Base-by-base conservation (phyloP, 2,113 vertebrate species). In the Leucosticte australis region DNA sequence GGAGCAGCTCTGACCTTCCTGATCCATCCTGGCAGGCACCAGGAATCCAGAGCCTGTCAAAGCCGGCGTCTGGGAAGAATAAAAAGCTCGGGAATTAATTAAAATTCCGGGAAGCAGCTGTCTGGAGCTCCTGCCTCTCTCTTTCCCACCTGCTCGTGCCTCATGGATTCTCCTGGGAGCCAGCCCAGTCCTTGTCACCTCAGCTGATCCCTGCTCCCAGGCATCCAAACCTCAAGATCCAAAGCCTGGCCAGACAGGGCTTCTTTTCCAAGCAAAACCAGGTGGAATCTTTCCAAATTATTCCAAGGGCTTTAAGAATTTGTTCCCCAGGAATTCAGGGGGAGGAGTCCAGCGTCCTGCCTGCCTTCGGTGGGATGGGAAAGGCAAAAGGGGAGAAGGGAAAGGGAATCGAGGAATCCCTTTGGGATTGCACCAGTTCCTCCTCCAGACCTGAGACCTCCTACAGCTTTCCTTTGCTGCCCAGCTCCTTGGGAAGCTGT, bases 281-380 rank as follows among this genome's bases (percentile, higher is more conserved):
- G 0, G 3, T 16, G 31, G 37, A 19, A 57, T 18, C 15, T 23
- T 42, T 3, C 11, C 44, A 52, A 62, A 44, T 53, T 1, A 24
- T n/a, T 11, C 59, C 24, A 2, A n/a, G 5, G 13, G 11, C 9
- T 65, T 67, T 24, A 14, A 57, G 37, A 49, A 46, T 14, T n/a
- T 24, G 50, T 15, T 74, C n/a, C 5, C 6, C 26, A 53, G 93
- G n/a, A 60, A 47, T 9, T 0, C 0, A 2, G 30, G 24, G 18
- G 23, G 10, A 2, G 9, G 73, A 77, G 39, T 0, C 2, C 5
- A 4, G 42, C 2, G 3, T 20, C 71, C 46, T 1, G 53, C 0
- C 3, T 5, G 63, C 24, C 35, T 76, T 59, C 3, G 20, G 2
- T 5, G 8, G 5, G 41, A 22, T 23, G 23, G 3, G 22, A 53